These are phyloP conservation scores for Lonchura striata DNA, from an alignment of 2,113 vertebrate genomes.

Conservation along the genomic window DNA sequence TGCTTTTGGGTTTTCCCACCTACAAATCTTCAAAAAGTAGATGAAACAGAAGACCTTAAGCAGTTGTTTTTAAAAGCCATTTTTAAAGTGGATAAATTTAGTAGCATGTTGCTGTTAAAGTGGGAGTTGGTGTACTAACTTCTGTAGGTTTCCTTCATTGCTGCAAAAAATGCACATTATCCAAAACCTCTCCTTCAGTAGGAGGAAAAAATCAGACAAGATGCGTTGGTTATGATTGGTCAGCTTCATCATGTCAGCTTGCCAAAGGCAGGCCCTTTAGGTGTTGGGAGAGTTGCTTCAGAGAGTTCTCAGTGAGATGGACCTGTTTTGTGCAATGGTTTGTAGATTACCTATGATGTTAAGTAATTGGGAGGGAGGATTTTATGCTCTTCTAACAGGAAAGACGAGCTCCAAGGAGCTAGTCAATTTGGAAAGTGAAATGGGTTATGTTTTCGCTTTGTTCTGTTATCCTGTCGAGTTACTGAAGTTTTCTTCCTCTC, in stretches of 20 bases:
- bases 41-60: not conserved
- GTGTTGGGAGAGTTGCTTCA: not conserved
- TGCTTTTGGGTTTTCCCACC: conserved; percentile 17
- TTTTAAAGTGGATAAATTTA: not conserved
- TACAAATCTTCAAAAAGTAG: conserved; percentile 18
- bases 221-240: not conserved
- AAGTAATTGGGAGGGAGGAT: not conserved
- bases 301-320: not conserved
- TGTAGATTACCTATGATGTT: not conserved
- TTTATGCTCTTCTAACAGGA: not conserved
- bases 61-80: not conserved
- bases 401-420: not conserved
- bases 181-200: not conserved
- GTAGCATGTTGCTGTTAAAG: not conserved
- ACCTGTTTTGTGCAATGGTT: not conserved
- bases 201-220: rapidly evolving
- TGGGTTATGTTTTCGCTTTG: not conserved
- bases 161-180: not conserved
- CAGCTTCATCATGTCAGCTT: not conserved
- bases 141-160: not conserved
- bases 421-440: not conserved
- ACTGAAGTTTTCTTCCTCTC: not conserved
- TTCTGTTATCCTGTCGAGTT: not conserved
- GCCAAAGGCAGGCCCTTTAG: not conserved
- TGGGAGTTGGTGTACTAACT: conserved; percentile 36